Evolutionary conservation across 2,113 vertebrate species (phyloP).

Genomic region (Pogonocichla stellata): DNA sequence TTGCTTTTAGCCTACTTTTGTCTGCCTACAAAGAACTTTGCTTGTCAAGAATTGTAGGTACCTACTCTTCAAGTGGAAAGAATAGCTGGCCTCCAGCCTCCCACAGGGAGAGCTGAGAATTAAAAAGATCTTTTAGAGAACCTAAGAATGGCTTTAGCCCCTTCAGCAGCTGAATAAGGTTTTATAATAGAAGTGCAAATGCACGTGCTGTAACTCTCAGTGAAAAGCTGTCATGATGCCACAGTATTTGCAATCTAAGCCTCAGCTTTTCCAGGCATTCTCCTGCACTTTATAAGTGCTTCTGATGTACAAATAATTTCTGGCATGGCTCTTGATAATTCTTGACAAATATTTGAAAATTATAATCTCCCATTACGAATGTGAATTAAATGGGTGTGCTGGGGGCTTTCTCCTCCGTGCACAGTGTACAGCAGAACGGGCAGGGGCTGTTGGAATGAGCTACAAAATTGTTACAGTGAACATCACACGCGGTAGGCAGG

Average conservation of each 20-base stretch:
- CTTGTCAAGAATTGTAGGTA: slow-evolving; percentile 27
- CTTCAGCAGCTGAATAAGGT: neutral
- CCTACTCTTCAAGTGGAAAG: neutral
- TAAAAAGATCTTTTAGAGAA: slow-evolving; percentile 21
- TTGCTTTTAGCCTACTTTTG: slow-evolving; percentile 23
- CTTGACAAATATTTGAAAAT: neutral
- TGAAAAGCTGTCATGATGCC: slow-evolving; percentile 18
- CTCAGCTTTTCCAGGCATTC: neutral
- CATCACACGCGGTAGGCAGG: neutral
- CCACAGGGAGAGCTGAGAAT: slow-evolving; percentile 16
- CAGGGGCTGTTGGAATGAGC: neutral
- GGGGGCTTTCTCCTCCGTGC: neutral
- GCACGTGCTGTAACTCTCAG: neutral
- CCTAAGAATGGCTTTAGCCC: slow-evolving; percentile 18
- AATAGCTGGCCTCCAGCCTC: slow-evolving; percentile 13
- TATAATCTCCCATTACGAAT: accelerated
- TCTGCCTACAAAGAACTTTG: slow-evolving; percentile 14
- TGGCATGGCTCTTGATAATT: neutral
- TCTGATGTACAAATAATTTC: neutral
- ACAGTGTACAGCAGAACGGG: neutral
- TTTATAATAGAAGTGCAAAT: neutral
- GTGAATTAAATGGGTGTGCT: neutral
- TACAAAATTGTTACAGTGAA: neutral
- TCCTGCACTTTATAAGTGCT: neutral
- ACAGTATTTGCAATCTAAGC: neutral